Percentiles rank a stretch among this genome's conserved stretches.
Evolutionary conservation across 2,113 vertebrate genomes (phyloP).

Genomic region (Nothocercus julius): DNA sequence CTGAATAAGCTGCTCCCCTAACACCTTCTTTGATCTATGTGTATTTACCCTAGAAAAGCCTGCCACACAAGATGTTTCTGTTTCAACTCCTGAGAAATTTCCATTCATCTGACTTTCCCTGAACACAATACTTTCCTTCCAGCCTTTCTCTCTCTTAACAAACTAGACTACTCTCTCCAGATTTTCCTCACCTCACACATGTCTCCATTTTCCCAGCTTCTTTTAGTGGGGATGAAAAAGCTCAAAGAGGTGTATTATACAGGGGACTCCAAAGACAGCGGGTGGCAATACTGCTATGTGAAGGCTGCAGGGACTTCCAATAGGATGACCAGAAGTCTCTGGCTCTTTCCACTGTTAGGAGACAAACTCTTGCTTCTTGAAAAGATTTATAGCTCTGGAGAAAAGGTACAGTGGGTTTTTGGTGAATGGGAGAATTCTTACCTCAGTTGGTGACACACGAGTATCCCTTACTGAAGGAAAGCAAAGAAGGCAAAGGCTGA

Average conservation of each 20-base stretch:
- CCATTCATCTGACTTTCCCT: neutral
- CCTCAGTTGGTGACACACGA: neutral
- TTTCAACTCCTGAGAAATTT: neutral
- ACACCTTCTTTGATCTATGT: neutral
- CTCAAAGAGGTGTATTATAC: too few species aligned
- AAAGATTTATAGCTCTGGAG: neutral
- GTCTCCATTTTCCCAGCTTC: neutral
- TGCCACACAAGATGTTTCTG: neutral
- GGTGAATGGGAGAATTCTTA: neutral
- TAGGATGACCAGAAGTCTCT: neutral
- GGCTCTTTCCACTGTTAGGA: neutral
- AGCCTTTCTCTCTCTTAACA: neutral
- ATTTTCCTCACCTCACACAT: neutral
- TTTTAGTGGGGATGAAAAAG: too few species aligned
- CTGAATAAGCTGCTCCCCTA: neutral
- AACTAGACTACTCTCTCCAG: neutral
- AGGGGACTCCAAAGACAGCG: too few species aligned
- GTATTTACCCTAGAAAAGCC: neutral
- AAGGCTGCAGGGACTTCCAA: neutral
- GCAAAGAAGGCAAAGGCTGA: neutral
- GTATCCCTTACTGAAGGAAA: neutral
- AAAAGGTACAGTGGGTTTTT: neutral
- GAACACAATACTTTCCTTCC: neutral
- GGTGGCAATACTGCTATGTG: too few species aligned
- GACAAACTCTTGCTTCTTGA: neutral